These are phyloP conservation scores for Acleris laterana DNA, from an alignment of 2,888 invertebrate genomes.

Conservation along the genomic window DNA sequence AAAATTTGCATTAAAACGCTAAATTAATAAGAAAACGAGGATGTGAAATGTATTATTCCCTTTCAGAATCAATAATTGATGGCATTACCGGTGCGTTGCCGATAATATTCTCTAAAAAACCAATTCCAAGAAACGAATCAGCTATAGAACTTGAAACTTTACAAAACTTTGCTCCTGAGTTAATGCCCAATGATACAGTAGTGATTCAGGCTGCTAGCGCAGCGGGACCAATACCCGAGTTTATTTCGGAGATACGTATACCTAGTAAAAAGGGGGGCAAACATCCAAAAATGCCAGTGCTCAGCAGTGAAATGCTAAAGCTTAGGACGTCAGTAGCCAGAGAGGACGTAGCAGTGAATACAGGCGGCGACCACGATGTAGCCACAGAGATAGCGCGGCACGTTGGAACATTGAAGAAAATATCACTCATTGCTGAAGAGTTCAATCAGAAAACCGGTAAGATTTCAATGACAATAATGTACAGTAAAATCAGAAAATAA, in stretches of 20 bases:
- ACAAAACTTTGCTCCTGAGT: constrained; percentile 66
- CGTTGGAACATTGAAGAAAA: constrained; percentile 68
- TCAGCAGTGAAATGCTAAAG: constrained; percentile 67
- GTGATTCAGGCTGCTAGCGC: constrained; percentile 43
- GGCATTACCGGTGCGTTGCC: constrained; percentile 72
- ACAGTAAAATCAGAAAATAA: neutral
- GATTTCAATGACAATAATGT: neutral
- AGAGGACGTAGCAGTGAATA: constrained; percentile 66
- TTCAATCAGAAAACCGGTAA: constrained; percentile 79
- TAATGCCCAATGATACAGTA: constrained; percentile 59
- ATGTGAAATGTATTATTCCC: constrained; percentile 4
- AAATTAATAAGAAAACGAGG: neutral
- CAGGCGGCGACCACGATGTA: constrained; percentile 64
- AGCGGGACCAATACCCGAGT: constrained; percentile 40
- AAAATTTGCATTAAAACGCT: no score
- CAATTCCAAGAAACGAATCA: constrained; percentile 57
- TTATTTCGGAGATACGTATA: constrained; percentile 39
- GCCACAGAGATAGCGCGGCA: constrained; percentile 70
- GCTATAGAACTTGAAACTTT: constrained; percentile 64
- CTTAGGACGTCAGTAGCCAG: constrained; percentile 46
- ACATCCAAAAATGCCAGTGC: constrained; percentile 70
- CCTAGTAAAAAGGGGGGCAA: constrained; percentile 3
- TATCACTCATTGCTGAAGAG: constrained; percentile 78
- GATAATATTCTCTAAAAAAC: constrained; percentile 58
- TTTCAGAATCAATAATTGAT: constrained; percentile 69